These are phyloP conservation scores for Chrysomela aeneicollis DNA, from an alignment of 2,888 invertebrate species.

Conservation along the genomic window DNA sequence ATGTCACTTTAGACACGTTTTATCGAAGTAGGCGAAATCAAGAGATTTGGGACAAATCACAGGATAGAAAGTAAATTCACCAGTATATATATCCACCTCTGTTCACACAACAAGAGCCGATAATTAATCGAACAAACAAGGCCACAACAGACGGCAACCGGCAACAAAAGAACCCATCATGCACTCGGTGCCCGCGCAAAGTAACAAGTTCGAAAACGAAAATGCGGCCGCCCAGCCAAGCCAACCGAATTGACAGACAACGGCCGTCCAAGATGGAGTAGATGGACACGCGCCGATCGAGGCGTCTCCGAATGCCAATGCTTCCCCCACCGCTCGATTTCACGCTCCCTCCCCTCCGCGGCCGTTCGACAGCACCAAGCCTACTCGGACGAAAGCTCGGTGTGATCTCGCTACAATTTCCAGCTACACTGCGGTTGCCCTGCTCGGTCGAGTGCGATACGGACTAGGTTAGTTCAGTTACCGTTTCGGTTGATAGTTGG, in stretches of 20 bases:
- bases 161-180: no score
- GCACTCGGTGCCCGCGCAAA: background rate
- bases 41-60: no score
- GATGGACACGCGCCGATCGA: slow-evolving; percentile 44
- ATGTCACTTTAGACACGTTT: no score
- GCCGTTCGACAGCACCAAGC: slow-evolving; percentile 29
- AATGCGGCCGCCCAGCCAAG: no score
- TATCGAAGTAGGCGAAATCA: no score
- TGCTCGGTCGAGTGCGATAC: slow-evolving; percentile 19
- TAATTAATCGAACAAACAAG: no score
- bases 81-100: no score
- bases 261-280: slow-evolving; percentile 10
- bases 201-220: no score
- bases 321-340: slow-evolving; percentile 44
- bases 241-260: slow-evolving; percentile 29
- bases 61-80: no score
- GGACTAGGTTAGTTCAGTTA: slow-evolving; percentile 32
- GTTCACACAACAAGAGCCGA: no score
- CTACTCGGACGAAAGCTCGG: slow-evolving; percentile 37
- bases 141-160: no score
- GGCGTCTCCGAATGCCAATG: slow-evolving; percentile 44
- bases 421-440: slow-evolving; percentile 24
- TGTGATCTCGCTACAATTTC: slow-evolving; percentile 35
- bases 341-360: slow-evolving; percentile 40
- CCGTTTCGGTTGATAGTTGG: slow-evolving; percentile 52